Evolutionary conservation across 2,113 vertebrate species (phyloP).

Genomic region (Mixornis gularis): DNA sequence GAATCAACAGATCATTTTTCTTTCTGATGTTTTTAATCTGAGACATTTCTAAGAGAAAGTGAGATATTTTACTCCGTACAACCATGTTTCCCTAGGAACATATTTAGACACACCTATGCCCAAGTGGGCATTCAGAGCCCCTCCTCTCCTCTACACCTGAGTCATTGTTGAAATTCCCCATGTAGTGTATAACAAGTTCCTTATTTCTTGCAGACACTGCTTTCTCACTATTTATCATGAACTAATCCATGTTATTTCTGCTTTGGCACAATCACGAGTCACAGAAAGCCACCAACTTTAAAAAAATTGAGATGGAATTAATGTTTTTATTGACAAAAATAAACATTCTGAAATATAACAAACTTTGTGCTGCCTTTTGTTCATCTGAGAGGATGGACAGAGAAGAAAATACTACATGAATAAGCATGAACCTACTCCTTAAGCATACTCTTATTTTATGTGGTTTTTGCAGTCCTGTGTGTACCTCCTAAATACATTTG

Average conservation of each 20-base stretch:
- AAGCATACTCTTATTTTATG: neutral
- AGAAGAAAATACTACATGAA: neutral
- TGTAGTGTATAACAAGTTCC: neutral
- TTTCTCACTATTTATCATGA: neutral
- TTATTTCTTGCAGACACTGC: neutral
- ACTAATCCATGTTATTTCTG: neutral
- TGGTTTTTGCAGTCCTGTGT: neutral
- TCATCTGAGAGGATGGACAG: neutral
- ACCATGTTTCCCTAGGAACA: neutral
- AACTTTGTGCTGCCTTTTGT: neutral
- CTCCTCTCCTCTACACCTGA: neutral
- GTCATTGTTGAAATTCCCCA: neutral
- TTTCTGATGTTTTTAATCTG: neutral
- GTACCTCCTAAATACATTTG: neutral
- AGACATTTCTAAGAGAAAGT: neutral
- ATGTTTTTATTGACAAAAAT: neutral
- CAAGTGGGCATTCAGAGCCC: neutral
- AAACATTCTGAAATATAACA: neutral
- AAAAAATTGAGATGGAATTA: neutral
- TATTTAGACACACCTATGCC: neutral
- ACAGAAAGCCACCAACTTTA: neutral
- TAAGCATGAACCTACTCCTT: neutral
- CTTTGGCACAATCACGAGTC: neutral
- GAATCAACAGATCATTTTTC: neutral
- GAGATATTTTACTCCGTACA: neutral